Evolutionary conservation across 2,797 vertebrate genomes (phyloP).

Genomic region (Synanceia verrucosa): DNA sequence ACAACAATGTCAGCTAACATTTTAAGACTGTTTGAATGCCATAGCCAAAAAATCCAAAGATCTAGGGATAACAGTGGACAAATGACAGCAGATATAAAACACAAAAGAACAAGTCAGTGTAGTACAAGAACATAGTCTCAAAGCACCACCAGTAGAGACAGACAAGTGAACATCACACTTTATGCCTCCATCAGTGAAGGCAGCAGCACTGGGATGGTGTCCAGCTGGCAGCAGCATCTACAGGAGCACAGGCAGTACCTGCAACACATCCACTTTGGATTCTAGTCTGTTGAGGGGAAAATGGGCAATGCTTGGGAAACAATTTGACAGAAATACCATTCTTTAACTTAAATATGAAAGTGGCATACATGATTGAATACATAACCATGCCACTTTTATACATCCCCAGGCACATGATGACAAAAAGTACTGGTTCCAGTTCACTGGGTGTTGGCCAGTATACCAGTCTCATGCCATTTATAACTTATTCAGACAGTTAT

Average conservation of each 20-base stretch:
- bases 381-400: background rate
- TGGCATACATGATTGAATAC: background rate
- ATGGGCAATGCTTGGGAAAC: background rate
- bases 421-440: background rate
- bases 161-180: background rate
- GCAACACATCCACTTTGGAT: background rate
- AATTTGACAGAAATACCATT: background rate
- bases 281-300: background rate
- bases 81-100: background rate
- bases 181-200: background rate
- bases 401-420: background rate
- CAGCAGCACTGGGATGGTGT: background rate
- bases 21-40: background rate
- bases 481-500: too few species aligned
- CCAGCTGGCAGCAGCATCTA: conserved; percentile 6
- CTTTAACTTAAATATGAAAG: background rate
- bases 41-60: background rate
- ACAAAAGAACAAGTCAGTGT: background rate
- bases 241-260: background rate
- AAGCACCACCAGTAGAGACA: background rate
- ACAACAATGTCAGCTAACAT: too few species aligned
- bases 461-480: too few species aligned
- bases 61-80: too few species aligned
- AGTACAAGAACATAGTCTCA: background rate
- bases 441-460: too few species aligned